Evolutionary conservation across 23 tunicate genomes (phyloP), one percentile per base, ranked within the genome.

Genomic region (Styela clava): DNA sequence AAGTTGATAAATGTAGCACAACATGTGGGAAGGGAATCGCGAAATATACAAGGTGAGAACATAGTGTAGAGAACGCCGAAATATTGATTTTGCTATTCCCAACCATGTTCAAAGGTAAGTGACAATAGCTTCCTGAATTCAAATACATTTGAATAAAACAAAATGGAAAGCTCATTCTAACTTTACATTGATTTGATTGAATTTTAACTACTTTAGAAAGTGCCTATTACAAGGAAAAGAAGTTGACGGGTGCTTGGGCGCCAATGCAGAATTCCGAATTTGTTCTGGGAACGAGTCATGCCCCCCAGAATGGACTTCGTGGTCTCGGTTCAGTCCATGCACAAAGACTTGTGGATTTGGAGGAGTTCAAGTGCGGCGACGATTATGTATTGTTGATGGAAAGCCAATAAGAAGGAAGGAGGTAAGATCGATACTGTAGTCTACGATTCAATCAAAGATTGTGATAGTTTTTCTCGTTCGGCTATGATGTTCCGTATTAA

Each of bases 281-380:
- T 85, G 88, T 64, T 27, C 81, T 2, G 27, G 22, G 2, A 64
- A 24, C 0, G 68, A 34, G 2, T 34, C 74, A n/a, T 85, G 88
- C 33, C 79, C 37, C 33, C 34, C 88, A 1, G 31, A 67, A 20
- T 83, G 86, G 86, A 74, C 71, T 3, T 61, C 44, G 31, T 87
- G 92, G 92, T 74, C 92, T 12, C 63, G 68, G 31, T 87, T 68
- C 51, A 52, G 86, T 23, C 61, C 56, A 0, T 87, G 92, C 78
- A 82, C 71, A 9, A 67, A 52, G 35, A 29, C 92, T 2, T 87
- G 92, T 51, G 92, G 92, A 23, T 77, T 61, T 24, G 73, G 61
- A 25, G 92, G 92, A n/a, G 19, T 37, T 24, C 86, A 87, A 35
- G 27, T 68, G 21, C 31, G 92, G 34, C 52, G 64, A 2, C 34